Evolutionary conservation across 2,797 vertebrate species (phyloP).

Genomic region (Aldrovandia affinis): DNA sequence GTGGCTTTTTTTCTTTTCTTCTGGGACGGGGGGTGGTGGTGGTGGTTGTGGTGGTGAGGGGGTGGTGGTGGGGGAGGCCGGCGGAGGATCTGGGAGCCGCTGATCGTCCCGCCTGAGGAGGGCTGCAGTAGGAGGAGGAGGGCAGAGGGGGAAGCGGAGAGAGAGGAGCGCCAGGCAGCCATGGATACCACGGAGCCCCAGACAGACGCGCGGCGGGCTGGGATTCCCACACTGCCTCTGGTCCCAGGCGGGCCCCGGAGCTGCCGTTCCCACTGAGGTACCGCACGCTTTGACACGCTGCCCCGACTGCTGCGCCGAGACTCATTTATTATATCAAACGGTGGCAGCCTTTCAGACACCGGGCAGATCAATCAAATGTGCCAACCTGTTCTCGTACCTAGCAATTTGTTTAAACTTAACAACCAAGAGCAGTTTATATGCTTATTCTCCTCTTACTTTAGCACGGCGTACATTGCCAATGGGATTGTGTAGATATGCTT

Average conservation of each 20-base stretch:
- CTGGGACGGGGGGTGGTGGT: conserved; percentile 34
- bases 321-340: background rate
- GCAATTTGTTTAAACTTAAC: too few species aligned
- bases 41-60: conserved; percentile 21
- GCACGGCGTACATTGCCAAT: background rate
- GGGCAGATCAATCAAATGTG: background rate
- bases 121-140: conserved; percentile 24
- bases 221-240: conserved; percentile 69
- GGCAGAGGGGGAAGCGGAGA: conserved; percentile 55
- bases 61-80: background rate
- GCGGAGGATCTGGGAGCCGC: conserved; percentile 31
- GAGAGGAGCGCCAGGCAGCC: conserved; percentile 74
- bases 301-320: background rate
- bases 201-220: conserved; percentile 65
- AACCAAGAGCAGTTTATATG: background rate
- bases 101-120: conserved; percentile 30
- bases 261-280: conserved; percentile 72
- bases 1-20: background rate
- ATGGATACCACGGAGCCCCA: conserved; percentile 71
- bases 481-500: background rate
- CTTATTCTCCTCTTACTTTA: background rate
- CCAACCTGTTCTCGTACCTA: background rate
- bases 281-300: conserved; percentile 22
- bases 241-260: conserved; percentile 63
- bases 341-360: background rate